Conservation (phyloP, 1,140 invertebrate species). For the Phocides pigmalion region DNA sequence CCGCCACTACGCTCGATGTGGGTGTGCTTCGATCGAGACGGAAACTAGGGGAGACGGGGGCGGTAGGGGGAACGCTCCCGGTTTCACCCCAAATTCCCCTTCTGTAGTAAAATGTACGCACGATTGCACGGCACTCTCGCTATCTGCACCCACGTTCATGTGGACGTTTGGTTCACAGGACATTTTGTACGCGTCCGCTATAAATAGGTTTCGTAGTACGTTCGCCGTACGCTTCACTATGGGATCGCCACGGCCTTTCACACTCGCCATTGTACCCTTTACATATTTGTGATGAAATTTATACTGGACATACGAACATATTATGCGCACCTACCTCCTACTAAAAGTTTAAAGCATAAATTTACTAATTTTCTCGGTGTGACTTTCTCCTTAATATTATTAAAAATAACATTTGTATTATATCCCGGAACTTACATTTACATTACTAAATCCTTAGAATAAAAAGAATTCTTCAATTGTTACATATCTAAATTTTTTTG, state of each 20-base stretch:
- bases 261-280: slow-evolving; percentile 3
- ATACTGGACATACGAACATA: background rate
- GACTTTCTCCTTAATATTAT: too few species aligned
- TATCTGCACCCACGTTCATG: slow-evolving; percentile 51
- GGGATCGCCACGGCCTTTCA: slow-evolving; percentile 36
- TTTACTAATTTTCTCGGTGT: too few species aligned
- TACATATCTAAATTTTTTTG: too few species aligned
- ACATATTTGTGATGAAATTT: background rate
- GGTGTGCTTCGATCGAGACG: slow-evolving; percentile 72
- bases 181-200: slow-evolving; percentile 43
- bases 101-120: slow-evolving; percentile 75
- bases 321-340: too few species aligned
- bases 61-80: slow-evolving; percentile 48
- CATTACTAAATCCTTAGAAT: too few species aligned
- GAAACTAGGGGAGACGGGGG: slow-evolving; percentile 48
- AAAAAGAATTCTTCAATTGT: too few species aligned
- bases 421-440: too few species aligned
- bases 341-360: too few species aligned
- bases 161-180: slow-evolving; percentile 47
- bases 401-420: too few species aligned
- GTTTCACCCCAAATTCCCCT: slow-evolving; percentile 63
- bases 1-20: slow-evolving; percentile 56
- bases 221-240: slow-evolving; percentile 42
- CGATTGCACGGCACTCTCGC: slow-evolving; percentile 71
- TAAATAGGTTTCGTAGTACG: slow-evolving; percentile 49